Percentiles rank a stretch among this genome's conserved stretches.
Evolutionary conservation across 2,888 invertebrate genomes (phyloP).

Genomic region (Oeneis ivallda): DNA sequence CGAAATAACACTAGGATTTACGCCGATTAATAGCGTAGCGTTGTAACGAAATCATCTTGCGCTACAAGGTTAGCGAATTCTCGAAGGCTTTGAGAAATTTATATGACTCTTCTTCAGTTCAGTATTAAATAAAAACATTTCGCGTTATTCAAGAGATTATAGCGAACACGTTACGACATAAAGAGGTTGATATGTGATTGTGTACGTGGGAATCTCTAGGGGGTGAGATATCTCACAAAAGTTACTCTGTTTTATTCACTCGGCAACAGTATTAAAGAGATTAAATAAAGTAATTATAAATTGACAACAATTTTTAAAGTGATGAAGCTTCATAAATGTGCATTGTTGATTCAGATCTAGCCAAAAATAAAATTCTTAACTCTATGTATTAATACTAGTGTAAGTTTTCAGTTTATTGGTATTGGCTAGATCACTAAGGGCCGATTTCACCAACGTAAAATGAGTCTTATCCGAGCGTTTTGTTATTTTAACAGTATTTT

Average conservation of each 20-base stretch:
- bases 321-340: background rate
- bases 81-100: conserved; percentile 44
- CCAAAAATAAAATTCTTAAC: too few relatives aligned
- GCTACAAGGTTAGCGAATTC: conserved; percentile 37
- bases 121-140: conserved; percentile 34
- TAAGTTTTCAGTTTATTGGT: too few relatives aligned
- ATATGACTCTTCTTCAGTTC: conserved; percentile 35
- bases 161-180: conserved; percentile 29
- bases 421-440: too few relatives aligned
- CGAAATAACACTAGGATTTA: too few relatives aligned
- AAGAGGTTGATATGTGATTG: conserved; percentile 38
- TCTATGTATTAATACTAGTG: too few relatives aligned
- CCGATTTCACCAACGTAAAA: too few relatives aligned
- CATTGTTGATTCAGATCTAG: too few relatives aligned
- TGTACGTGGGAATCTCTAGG: conserved; percentile 30
- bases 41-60: background rate
- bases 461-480: too few relatives aligned
- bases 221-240: conserved; percentile 7
- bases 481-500: too few relatives aligned
- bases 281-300: background rate
- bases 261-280: background rate
- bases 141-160: conserved; percentile 37
- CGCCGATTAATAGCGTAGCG: background rate
- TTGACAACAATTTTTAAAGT: background rate
- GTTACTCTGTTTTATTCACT: background rate